A percentile compares a stretch with the other conserved stretches of the same genome.
Evolutionary conservation across 2,113 vertebrate species (phyloP).

Genomic region (Podarcis muralis): DNA sequence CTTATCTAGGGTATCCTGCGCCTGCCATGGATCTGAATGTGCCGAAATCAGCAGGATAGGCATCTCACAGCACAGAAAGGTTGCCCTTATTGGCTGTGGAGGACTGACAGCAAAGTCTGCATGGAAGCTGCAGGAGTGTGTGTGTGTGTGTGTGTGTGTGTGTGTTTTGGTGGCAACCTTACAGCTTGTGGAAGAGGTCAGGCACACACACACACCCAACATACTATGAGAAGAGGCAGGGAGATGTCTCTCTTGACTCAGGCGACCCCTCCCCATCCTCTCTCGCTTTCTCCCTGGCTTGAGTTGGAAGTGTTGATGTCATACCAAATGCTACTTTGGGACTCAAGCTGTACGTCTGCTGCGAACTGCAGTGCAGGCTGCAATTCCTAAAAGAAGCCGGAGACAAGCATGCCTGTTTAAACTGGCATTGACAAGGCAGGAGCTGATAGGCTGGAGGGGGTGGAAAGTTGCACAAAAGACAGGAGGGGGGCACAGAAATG

Average conservation of each 20-base stretch:
- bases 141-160: too few relatives aligned
- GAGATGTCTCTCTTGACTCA: neutral
- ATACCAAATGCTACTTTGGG: constrained; percentile 27
- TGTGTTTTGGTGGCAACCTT: neutral
- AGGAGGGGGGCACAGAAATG: neutral
- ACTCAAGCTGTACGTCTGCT: neutral
- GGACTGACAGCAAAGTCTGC: neutral
- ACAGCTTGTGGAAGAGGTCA: neutral
- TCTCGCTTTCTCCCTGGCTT: neutral
- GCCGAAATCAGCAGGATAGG: neutral
- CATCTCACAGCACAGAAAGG: too few relatives aligned
- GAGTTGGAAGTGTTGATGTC: constrained; percentile 56
- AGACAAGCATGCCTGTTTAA: too few relatives aligned
- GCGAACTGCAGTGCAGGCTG: constrained; percentile 53
- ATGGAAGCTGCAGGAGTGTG: neutral
- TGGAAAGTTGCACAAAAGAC: neutral
- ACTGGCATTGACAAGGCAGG: neutral
- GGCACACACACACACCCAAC: too few relatives aligned
- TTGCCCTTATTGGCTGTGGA: neutral
- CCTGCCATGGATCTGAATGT: neutral
- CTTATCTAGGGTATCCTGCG: neutral
- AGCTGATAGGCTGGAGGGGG: neutral
- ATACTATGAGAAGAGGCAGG: neutral
- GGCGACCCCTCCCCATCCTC: neutral
- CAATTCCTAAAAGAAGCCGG: neutral